phyloP scores from a whole-genome alignment of 1,140 invertebrate genomes.

The Anastrepha ludens region DNA sequence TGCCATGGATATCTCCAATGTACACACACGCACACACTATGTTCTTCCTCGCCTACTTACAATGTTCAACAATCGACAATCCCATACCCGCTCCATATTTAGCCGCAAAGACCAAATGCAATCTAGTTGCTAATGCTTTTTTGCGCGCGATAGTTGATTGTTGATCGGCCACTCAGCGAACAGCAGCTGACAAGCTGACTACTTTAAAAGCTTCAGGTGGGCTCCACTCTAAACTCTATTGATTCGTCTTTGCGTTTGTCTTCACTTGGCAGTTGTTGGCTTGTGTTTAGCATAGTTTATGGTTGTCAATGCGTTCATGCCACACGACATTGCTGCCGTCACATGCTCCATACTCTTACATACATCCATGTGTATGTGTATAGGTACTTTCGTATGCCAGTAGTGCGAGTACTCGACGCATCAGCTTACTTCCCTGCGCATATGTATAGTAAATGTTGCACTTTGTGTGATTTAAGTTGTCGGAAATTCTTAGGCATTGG shows the following conservation, averaged over 20 bases:
- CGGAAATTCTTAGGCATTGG: slow-evolving; percentile 49
- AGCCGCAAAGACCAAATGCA: neutral
- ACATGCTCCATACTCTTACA: neutral
- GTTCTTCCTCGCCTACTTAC: neutral
- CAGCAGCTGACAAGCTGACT: slow-evolving; percentile 36
- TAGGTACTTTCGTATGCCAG: neutral
- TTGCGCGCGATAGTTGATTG: neutral
- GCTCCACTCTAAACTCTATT: slow-evolving; percentile 12
- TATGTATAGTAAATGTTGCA: neutral
- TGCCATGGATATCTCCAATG: neutral
- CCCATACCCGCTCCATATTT: slow-evolving; percentile 35
- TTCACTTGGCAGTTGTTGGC: slow-evolving; percentile 6
- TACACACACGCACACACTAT: neutral
- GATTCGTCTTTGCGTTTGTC: slow-evolving; percentile 8
- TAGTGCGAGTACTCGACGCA: too few relatives aligned
- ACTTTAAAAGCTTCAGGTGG: slow-evolving; percentile 4
- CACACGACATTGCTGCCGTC: neutral
- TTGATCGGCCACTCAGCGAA: neutral
- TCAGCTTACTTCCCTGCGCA: neutral
- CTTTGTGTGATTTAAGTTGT: slow-evolving; percentile 20
- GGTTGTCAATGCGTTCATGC: slow-evolving; percentile 42
- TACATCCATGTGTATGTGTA: neutral
- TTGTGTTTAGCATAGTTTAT: slow-evolving; percentile 48
- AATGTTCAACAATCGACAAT: neutral
- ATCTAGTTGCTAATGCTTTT: neutral